Evolutionary conservation across 2,113 vertebrate species (phyloP).

Genomic region (Polyodon spathula): DNA sequence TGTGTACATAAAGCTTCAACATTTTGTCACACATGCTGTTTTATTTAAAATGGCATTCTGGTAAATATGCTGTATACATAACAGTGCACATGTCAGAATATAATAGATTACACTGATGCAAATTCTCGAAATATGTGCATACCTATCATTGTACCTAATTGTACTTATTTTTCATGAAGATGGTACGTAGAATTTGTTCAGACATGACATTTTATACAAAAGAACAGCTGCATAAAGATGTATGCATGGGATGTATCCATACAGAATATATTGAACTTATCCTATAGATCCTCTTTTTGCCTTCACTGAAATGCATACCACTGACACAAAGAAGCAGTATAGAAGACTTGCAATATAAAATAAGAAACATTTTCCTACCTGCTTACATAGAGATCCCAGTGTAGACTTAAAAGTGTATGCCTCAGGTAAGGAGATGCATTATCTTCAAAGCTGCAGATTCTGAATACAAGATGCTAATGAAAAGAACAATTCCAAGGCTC

Average conservation of each 20-base stretch:
- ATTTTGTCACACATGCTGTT: too few species aligned
- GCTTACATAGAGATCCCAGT: neutral
- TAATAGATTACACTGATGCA: too few species aligned
- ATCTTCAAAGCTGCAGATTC: neutral
- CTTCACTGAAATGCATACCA: neutral
- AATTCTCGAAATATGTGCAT: too few species aligned
- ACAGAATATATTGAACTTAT: neutral
- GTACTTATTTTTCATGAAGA: neutral
- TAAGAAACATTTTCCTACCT: neutral
- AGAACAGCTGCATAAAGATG: neutral
- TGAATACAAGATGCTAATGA: neutral
- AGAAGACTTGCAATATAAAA: neutral
- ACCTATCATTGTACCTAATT: neutral
- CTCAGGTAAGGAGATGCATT: neutral
- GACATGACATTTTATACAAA: neutral
- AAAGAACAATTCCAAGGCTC: slow-evolving; percentile 46
- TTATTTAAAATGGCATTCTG: too few species aligned
- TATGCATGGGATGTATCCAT: neutral
- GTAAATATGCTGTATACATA: too few species aligned
- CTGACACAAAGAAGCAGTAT: neutral
- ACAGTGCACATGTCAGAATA: too few species aligned
- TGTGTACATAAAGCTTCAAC: too few species aligned
- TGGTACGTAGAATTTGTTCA: too few species aligned
- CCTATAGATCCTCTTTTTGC: neutral
- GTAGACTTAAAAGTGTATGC: neutral